Base-by-base conservation (phyloP, 2,888 invertebrate species). In the Chelonus formosanus region DNA sequence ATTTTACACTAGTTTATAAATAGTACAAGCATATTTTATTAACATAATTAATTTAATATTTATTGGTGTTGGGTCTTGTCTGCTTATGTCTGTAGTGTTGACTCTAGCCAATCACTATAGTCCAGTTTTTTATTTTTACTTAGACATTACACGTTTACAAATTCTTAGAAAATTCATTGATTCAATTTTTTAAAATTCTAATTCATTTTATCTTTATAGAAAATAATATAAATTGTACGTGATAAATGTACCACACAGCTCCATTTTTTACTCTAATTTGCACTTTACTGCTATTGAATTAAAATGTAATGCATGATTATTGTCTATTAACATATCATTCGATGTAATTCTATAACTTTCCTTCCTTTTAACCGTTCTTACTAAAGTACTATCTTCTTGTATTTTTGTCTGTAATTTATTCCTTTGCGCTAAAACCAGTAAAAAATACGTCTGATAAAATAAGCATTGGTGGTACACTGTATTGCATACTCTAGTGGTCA, bases 401-500 rank as follows among this genome's bases (percentile, higher is more conserved):
- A 20, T 20, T 20, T 32, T 8, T 55, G 6, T 54, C 43, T 45
- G 32, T 55, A 45, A 35, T 20, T 10, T 47, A 35, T 53, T 50
- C 8, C 40, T 32, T 52, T 52, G 31, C 34, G 45, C 6, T 36
- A 36, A 63, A 35, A 54, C 45, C 31, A 54, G 31, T 35, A 57
- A 55, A 53, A 53, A 61, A 69, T 43, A 56, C 45, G 52, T 62
- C 45, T 54, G 65, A 60, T 60, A 64, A 70, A 67, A 79, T 78
- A 77, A 83, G 79, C 76, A 83, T 82, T 76, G 79, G 80, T 81
- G 82, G 83, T 83, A 83, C 80, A 82, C 81, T 82, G 81, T 83
- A 83, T 82, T 83, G 81, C 80, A 83, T 81, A 84, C 81, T 82
- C 81, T 83, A 84, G 84, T 83, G 84, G 83, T 84, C 84, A 84